Percentiles rank a stretch among this genome's conserved stretches.
phyloP scores from a whole-genome alignment of 2,113 vertebrate species.

The Scomber japonicus region DNA sequence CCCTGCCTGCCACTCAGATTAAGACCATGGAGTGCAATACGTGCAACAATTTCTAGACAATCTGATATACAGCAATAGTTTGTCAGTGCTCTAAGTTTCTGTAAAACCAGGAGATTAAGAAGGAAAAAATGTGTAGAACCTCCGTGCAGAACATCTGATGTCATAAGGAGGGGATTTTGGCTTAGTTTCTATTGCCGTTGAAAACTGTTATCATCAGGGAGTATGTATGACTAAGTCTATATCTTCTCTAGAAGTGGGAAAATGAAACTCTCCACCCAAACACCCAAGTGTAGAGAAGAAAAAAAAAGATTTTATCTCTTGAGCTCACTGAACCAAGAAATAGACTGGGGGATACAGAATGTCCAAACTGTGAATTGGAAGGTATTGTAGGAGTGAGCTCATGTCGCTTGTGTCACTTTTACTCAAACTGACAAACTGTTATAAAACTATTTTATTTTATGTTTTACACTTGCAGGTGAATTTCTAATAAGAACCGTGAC shows the following conservation, averaged over 20 bases:
- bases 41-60: constrained; percentile 5
- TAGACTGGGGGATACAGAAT: constrained; percentile 22
- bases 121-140: neutral
- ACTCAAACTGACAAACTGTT: neutral
- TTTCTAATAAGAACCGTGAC: constrained; percentile 14
- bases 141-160: constrained; percentile 3
- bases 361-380: constrained; percentile 1
- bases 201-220: constrained; percentile 20
- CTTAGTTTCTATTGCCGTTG: neutral
- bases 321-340: constrained; percentile 30
- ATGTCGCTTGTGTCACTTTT: neutral
- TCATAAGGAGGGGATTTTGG: constrained; percentile 1
- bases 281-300: neutral
- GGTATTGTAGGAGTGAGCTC: neutral
- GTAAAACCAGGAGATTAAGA: neutral
- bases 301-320: constrained; percentile 10
- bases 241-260: neutral
- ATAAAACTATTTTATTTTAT: neutral
- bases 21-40: constrained; percentile 16
- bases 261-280: neutral
- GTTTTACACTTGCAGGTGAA: constrained; percentile 38
- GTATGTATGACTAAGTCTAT: constrained; percentile 33
- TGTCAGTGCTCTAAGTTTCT: constrained; percentile 6
- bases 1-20: neutral
- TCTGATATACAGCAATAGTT: neutral